A percentile compares a stretch with the other conserved stretches of the same genome.
These are phyloP conservation scores for Myotis daubentonii DNA, from an alignment of 2,797 vertebrate species.

Conservation along the genomic window DNA sequence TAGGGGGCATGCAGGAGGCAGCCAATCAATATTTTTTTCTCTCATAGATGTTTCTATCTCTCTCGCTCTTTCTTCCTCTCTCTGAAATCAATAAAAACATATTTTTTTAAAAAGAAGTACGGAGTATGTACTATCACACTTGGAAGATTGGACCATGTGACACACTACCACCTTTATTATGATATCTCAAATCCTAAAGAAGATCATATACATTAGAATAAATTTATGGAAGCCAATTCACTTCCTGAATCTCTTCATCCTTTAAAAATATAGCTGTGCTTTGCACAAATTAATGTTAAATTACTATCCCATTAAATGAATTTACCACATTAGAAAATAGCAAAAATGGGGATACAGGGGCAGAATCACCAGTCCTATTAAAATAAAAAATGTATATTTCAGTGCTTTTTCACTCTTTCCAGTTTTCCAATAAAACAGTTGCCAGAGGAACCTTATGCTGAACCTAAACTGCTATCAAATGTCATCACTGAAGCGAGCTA, in stretches of 20 bases:
- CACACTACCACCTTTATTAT: neutral
- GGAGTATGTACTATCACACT: no score
- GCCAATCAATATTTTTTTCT: no score
- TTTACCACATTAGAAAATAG: neutral
- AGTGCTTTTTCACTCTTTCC: conserved; percentile 6
- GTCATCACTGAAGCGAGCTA: conserved; percentile 53
- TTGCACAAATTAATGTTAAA: neutral
- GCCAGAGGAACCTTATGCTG: conserved; percentile 56
- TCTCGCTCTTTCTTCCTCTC: no score
- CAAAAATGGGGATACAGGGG: neutral
- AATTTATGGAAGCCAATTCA: neutral
- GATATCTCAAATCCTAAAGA: neutral
- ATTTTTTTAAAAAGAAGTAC: no score
- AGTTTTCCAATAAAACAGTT: conserved; percentile 58
- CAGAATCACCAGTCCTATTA: neutral
- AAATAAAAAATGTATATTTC: conserved; percentile 43
- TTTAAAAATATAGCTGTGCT: neutral
- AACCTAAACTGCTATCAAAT: conserved; percentile 61
- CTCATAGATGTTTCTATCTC: no score
- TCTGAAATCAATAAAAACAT: no score
- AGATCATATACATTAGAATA: neutral
- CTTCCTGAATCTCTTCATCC: neutral
- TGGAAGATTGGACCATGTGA: neutral
- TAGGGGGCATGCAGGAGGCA: no score
- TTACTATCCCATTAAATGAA: neutral